Base-by-base conservation (phyloP, 2,797 vertebrate species). In the Nannoperca australis region DNA sequence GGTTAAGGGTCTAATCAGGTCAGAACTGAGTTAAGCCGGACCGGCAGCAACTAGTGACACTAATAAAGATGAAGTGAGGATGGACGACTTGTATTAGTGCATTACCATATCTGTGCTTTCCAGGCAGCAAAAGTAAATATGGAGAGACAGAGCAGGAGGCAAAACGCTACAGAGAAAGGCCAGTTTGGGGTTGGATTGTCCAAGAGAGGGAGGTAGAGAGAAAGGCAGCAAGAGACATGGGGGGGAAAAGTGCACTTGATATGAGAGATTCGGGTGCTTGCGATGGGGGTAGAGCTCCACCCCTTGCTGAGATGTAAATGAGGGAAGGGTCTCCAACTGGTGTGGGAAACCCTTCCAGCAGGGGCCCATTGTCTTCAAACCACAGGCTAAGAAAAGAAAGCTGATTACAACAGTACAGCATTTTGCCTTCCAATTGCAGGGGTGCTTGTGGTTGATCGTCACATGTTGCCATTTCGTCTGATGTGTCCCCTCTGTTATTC, bases 1-100 rank as follows among this genome's bases (percentile, higher is more conserved):
- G 91, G 70, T 85, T 51, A 66, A 70, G 73, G 73, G 61, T 84
- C 78, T 89, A 85, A 91, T 90, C 78, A 51, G 89, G 71, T 32
- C 60, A 59, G 70, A 75, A 73, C 82, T 71, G 53, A 80, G 81
- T 85, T 92, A 88, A 91, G 67, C 79, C 15, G 5, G n/a, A 58
- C 65, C 34, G 76, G 81, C 76, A 70, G 76, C 75, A 84, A 78
- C 79, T 74, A 70, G 69, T 80, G 64, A 50, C 83, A 45, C 84
- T 77, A 81, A 89, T 79, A 53, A 83, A 84, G 83, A 89, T 79
- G 71, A 78, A 83, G 85, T 32, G 75, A 83, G 44, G 61, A 34
- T 5, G 50, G 47, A 61, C 3, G 27, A 73, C 22, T 56, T 55
- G 64, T 18, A 53, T 45, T 45, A 4, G 38, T 30, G 74, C 50